Conservation (phyloP, 2,113 vertebrate species). For the Hirundichthys speculiger region DNA sequence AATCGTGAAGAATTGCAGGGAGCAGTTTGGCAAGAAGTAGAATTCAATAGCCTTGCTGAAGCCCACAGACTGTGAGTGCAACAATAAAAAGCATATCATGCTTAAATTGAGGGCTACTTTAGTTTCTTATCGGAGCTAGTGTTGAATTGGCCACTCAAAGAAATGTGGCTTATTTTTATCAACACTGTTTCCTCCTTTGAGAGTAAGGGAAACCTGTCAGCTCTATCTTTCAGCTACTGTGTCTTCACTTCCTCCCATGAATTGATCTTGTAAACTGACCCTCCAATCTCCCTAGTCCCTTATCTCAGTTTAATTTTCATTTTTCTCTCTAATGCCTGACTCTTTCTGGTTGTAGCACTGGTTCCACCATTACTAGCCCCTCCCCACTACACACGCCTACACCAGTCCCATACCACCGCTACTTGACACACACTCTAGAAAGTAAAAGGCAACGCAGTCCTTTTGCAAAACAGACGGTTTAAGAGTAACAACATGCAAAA, state of each 20-base stretch:
- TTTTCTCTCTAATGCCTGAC: slow-evolving; percentile 65
- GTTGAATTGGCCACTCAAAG: slow-evolving; percentile 33
- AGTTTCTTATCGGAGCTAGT: slow-evolving; percentile 36
- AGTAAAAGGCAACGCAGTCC: slow-evolving; percentile 7
- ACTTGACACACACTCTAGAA: slow-evolving; percentile 2
- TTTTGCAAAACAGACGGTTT: slow-evolving; percentile 61
- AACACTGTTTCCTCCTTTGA: slow-evolving; percentile 42
- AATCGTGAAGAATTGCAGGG: background rate
- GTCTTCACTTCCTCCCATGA: slow-evolving; percentile 42
- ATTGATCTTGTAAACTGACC: slow-evolving; percentile 58
- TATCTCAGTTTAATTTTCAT: slow-evolving; percentile 75
- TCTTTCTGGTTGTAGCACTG: slow-evolving; percentile 17
- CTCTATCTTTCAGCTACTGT: slow-evolving; percentile 31
- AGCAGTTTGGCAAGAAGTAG: background rate
- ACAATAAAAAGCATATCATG: background rate
- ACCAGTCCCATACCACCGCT: background rate
- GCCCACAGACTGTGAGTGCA: background rate
- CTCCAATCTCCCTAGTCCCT: slow-evolving; percentile 50
- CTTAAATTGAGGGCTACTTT: slow-evolving; percentile 7
- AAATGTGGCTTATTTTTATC: slow-evolving; percentile 55
- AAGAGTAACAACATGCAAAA: slow-evolving; percentile 60
- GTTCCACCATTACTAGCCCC: slow-evolving; percentile 13
- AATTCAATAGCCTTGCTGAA: background rate
- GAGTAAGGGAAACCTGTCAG: slow-evolving; percentile 55
- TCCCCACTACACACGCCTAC: background rate